Evolutionary conservation across 2,113 vertebrate genomes (phyloP).

Genomic region (Montifringilla adamsi): DNA sequence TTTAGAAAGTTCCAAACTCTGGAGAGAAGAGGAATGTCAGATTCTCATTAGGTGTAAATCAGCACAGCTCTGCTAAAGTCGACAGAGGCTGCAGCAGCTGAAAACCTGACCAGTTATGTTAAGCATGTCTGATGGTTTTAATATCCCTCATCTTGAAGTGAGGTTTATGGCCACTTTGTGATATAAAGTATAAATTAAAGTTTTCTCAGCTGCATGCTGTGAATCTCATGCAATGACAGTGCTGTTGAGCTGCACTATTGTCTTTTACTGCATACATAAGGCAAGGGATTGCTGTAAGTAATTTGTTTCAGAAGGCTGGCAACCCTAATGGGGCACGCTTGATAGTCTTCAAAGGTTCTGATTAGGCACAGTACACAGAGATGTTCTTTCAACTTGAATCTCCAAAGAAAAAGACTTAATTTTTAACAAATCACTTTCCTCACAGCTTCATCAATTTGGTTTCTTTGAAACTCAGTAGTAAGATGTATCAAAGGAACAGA

Average conservation of each 20-base stretch:
- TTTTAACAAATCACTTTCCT: conserved; percentile 55
- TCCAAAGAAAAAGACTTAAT: conserved; percentile 62
- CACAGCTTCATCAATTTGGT: conserved; percentile 35
- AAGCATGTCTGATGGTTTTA: conserved; percentile 9
- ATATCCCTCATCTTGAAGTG: conserved; percentile 48
- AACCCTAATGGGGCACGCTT: conserved; percentile 61
- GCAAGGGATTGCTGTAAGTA: conserved; percentile 55
- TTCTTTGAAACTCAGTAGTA: conserved; percentile 54
- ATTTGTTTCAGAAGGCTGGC: conserved; percentile 70
- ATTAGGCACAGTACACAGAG: conserved; percentile 62
- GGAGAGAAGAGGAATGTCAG: neutral
- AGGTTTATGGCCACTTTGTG: conserved; percentile 63
- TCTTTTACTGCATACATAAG: conserved; percentile 57
- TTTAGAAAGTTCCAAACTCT: neutral
- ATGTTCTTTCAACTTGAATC: conserved; percentile 60
- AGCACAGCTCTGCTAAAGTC: neutral
- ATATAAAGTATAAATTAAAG: conserved; percentile 60
- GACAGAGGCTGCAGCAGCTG: neutral
- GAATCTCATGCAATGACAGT: conserved; percentile 67
- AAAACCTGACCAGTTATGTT: neutral
- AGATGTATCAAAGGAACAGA: conserved; percentile 57
- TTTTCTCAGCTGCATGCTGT: conserved; percentile 73
- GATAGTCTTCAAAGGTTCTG: conserved; percentile 71
- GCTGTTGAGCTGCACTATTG: conserved; percentile 32
- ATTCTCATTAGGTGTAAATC: neutral